These are phyloP conservation scores for Autographa gamma DNA, from an alignment of 2,888 invertebrate genomes.

Conservation along the genomic window DNA sequence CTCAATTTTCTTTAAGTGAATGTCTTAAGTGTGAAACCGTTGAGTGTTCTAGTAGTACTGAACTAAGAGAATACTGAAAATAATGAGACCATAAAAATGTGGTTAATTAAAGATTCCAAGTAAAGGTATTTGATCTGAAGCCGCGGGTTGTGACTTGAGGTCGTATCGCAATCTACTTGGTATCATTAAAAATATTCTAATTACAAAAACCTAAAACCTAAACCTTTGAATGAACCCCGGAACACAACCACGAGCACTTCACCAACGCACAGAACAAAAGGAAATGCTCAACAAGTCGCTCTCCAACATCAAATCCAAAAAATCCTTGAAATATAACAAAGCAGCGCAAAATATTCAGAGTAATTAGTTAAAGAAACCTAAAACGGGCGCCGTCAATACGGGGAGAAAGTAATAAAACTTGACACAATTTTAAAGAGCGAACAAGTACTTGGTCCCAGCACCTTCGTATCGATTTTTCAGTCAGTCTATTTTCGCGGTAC, in stretches of 20 bases:
- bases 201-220: not conserved
- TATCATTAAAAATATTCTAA: not conserved
- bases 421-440: conserved; percentile 78
- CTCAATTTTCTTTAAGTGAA: no score
- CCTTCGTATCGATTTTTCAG: conserved; percentile 78
- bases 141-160: no score
- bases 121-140: not conserved
- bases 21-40: no score
- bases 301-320: not conserved
- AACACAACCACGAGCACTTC: not conserved
- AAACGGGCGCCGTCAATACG: conserved; percentile 44
- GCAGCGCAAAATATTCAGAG: conserved; percentile 16
- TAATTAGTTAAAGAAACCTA: conserved; percentile 50
- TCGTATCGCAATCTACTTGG: not conserved
- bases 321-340: not conserved
- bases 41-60: no score
- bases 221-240: not conserved
- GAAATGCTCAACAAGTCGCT: conserved; percentile 10
- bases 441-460: conserved; percentile 61
- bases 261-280: not conserved
- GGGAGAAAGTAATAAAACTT: conserved; percentile 71
- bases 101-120: not conserved
- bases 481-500: conserved; percentile 78
- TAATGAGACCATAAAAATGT: not conserved
- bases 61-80: not conserved